Conservation (phyloP, 2,113 vertebrate genomes). For the Origma solitaria region DNA sequence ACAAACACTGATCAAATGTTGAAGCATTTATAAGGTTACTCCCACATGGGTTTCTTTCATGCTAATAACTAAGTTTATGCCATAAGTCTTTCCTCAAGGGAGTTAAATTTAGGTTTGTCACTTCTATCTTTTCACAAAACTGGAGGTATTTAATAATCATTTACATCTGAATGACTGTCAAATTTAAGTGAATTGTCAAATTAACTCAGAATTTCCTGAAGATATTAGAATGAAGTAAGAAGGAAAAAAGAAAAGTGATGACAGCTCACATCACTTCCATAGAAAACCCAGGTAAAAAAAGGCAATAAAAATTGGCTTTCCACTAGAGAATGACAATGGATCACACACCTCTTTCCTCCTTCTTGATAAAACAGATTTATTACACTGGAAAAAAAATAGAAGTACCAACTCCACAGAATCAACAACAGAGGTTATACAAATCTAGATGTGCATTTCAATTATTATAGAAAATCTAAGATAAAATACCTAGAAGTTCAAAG, state of each 20-base stretch:
- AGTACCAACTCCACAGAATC: neutral
- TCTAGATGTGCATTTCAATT: neutral
- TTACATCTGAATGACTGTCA: neutral
- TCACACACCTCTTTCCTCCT: neutral
- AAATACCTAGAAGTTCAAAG: neutral
- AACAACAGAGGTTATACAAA: neutral
- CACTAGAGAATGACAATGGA: neutral
- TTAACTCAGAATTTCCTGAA: neutral
- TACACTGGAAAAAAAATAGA: neutral
- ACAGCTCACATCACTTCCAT: neutral
- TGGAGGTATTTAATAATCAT: neutral
- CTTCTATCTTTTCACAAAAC: neutral
- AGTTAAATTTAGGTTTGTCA: neutral
- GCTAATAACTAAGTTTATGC: neutral
- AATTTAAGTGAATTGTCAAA: neutral
- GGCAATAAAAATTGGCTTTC: neutral
- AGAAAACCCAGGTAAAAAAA: neutral
- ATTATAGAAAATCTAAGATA: neutral
- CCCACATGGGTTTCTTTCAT: neutral
- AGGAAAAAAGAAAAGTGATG: neutral
- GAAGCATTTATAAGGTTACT: slow-evolving; percentile 26
- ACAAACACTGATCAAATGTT: slow-evolving; percentile 5
- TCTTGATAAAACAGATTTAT: neutral
- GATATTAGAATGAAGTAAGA: neutral
- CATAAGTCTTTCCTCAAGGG: neutral